Conservation (phyloP, 2,113 vertebrate genomes). For the Formicarius rufipectus region DNA sequence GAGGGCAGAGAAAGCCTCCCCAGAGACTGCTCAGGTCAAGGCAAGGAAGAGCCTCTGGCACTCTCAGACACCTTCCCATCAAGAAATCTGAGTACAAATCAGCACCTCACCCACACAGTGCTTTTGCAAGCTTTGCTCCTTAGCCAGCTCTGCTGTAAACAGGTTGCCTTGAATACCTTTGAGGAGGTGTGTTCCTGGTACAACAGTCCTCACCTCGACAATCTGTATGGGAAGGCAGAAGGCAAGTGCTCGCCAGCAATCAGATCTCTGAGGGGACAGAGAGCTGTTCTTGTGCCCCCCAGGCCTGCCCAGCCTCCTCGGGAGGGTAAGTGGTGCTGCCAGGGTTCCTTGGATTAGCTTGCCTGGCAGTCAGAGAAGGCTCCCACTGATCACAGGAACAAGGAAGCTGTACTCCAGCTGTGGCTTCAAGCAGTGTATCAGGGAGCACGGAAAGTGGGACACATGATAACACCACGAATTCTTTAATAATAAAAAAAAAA, state of each 20-base stretch:
- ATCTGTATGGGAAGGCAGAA: neutral
- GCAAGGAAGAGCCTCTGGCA: neutral
- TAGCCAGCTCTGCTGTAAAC: neutral
- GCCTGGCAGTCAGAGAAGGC: neutral
- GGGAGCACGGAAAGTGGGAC: neutral
- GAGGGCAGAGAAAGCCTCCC: neutral
- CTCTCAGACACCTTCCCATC: neutral
- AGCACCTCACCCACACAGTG: neutral
- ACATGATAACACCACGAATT: neutral
- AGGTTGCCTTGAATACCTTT: neutral
- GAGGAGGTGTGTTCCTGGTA: neutral
- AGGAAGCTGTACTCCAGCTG: neutral
- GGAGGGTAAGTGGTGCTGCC: neutral
- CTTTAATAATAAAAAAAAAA: neutral
- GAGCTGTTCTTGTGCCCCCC: neutral
- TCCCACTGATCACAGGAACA: neutral
- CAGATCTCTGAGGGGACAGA: neutral
- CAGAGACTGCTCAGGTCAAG: neutral
- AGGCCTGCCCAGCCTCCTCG: neutral
- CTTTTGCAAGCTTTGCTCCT: neutral
- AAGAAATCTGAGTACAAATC: neutral
- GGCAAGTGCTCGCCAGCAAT: neutral
- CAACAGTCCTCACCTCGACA: neutral
- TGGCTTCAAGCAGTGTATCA: neutral
- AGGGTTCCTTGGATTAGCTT: neutral